Conservation (phyloP, 2,113 vertebrate genomes). For the Odocoileus hemionus region DNA sequence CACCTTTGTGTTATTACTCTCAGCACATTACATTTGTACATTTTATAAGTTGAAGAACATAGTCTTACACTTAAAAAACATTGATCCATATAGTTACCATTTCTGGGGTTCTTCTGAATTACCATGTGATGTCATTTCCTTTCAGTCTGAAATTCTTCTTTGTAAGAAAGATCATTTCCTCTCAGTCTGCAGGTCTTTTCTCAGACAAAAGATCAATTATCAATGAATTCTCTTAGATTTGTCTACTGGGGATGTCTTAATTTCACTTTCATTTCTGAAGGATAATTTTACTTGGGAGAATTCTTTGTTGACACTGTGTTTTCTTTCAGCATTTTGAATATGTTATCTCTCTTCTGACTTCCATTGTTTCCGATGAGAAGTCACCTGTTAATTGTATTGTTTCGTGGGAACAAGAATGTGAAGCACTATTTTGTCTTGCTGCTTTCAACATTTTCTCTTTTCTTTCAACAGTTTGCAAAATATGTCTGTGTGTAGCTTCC, state of each 20-base stretch:
- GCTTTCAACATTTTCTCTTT: background rate
- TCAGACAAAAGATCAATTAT: background rate
- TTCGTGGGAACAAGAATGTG: background rate
- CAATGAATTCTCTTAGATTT: background rate
- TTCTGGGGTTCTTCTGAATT: background rate
- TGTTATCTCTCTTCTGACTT: background rate
- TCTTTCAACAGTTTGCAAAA: background rate
- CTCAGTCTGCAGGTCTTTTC: background rate
- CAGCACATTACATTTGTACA: background rate
- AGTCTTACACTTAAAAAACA: background rate
- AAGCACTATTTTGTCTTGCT: background rate
- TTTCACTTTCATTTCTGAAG: background rate
- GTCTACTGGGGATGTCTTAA: background rate
- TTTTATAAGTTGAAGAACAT: background rate
- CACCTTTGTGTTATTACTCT: background rate
- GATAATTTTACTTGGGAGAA: background rate
- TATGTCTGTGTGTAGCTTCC: background rate
- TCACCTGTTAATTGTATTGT: background rate
- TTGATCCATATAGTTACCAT: background rate
- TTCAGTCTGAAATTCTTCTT: background rate
- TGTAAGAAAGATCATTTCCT: background rate
- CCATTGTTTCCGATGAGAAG: background rate
- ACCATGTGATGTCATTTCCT: background rate
- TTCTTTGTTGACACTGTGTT: background rate
- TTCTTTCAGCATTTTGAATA: background rate